Percentiles rank a stretch among this genome's conserved stretches.
Conservation (phyloP, 2,113 vertebrate genomes). For the Cinclus cinclus region DNA sequence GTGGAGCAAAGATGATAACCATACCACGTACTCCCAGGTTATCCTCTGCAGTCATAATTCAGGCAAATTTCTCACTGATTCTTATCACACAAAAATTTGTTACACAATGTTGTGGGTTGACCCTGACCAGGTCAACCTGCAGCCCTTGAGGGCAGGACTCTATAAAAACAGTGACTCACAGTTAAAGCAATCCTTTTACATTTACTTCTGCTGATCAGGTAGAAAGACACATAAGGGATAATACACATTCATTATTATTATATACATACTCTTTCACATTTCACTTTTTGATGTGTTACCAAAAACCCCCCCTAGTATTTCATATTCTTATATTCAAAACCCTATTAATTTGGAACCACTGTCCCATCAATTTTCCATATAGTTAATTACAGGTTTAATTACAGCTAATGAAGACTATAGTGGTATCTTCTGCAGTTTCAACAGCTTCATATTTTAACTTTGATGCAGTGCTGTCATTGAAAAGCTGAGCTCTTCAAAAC, state of each 20-base stretch:
- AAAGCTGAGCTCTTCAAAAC: constrained; percentile 10
- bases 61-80: background rate
- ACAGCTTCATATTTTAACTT: background rate
- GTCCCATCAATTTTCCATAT: background rate
- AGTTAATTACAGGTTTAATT: constrained; percentile 26
- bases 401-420: background rate
- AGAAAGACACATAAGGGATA: background rate
- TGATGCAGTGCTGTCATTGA: background rate
- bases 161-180: background rate
- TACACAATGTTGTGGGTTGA: background rate
- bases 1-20: background rate
- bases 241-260: background rate
- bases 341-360: background rate
- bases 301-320: background rate
- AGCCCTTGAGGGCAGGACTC: background rate
- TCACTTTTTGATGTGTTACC: background rate
- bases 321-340: background rate
- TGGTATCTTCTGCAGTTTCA: background rate
- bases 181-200: background rate
- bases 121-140: background rate
- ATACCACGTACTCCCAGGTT: background rate
- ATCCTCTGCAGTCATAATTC: background rate
- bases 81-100: background rate
- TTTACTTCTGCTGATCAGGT: background rate
- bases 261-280: background rate